Conservation (phyloP, 2,797 vertebrate genomes). For the Gymnodraco acuticeps region DNA sequence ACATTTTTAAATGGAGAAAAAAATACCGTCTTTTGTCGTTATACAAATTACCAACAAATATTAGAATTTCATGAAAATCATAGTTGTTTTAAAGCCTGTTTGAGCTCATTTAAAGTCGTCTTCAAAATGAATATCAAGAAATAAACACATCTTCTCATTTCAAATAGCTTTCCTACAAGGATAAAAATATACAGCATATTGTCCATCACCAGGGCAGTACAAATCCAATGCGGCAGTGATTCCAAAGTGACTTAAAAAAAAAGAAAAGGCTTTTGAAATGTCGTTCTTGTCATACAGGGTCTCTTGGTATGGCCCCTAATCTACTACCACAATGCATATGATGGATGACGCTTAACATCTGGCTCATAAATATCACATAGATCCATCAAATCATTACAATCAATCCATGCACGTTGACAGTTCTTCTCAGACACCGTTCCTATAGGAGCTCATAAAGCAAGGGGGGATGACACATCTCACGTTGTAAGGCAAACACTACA, state of each 20-base stretch:
- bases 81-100: neutral
- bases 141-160: conserved; percentile 29
- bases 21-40: conserved; percentile 6
- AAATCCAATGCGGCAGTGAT: conserved; percentile 57
- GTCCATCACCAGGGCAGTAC: conserved; percentile 53
- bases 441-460: conserved; percentile 59
- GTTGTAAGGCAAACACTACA: conserved; percentile 44
- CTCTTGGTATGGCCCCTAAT: conserved; percentile 26
- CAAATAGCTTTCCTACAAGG: conserved; percentile 31
- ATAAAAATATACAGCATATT: conserved; percentile 30
- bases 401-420: conserved; percentile 40
- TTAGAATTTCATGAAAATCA: conserved; percentile 15
- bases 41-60: neutral
- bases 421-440: conserved; percentile 18
- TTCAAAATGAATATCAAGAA: conserved; percentile 18
- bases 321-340: conserved; percentile 24
- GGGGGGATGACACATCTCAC: conserved; percentile 61
- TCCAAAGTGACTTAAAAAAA: conserved; percentile 31
- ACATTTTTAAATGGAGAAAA: neutral
- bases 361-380: conserved; percentile 63
- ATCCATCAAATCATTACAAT: conserved; percentile 65
- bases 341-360: conserved; percentile 49
- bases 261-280: conserved; percentile 33
- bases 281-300: conserved; percentile 24
- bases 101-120: neutral